phyloP scores from a whole-genome alignment of 2,888 invertebrate genomes.

The Subacronicta megacephala region DNA sequence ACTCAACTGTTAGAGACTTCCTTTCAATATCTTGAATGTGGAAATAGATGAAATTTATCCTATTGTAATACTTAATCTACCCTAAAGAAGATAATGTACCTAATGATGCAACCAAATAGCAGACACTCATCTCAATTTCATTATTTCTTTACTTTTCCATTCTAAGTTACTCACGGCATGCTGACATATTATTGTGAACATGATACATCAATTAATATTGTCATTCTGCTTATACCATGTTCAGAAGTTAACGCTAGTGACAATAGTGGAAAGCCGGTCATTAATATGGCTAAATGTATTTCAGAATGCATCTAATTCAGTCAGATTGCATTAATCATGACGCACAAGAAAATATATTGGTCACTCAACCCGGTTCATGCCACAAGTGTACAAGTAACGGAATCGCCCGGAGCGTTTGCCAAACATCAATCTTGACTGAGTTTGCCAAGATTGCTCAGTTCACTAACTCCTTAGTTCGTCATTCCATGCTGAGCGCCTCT shows the following conservation, averaged over 20 bases:
- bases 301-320: not conserved
- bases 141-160: no score
- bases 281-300: not conserved
- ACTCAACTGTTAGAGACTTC: constrained; percentile 34
- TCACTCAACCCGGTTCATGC: not conserved
- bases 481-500: constrained; percentile 52
- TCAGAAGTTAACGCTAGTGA: not conserved
- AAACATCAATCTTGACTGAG: constrained; percentile 66
- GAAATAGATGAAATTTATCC: not conserved
- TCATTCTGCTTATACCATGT: not conserved
- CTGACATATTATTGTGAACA: not conserved
- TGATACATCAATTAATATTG: not conserved
- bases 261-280: not conserved
- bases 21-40: not conserved
- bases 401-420: constrained; percentile 57
- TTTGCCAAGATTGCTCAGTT: constrained; percentile 64
- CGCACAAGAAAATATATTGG: not conserved
- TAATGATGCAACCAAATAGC: no score
- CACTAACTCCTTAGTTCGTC: constrained; percentile 63
- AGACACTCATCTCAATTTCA: no score
- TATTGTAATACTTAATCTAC: not conserved
- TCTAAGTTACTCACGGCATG: not conserved
- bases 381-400: constrained; percentile 44
- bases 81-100: no score
- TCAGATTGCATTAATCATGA: not conserved